Base-by-base conservation (phyloP, 2,113 vertebrate genomes). In the Pleuronectes platessa region DNA sequence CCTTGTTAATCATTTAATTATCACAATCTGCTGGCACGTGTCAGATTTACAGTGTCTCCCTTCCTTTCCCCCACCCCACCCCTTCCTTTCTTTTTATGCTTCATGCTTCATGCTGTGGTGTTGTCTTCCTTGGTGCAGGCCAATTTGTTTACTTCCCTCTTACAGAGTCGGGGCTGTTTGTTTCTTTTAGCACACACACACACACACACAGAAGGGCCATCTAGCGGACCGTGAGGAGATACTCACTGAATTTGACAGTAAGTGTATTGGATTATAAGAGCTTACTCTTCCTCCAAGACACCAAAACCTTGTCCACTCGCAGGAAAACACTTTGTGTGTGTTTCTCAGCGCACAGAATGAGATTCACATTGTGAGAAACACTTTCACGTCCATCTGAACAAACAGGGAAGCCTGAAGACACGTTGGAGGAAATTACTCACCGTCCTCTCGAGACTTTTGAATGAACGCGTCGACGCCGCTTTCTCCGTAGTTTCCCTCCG, bases 401-500 rank as follows among this genome's bases (percentile, higher is more conserved):
- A n/a, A 51, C 6, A 0, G 5, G n/a, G 37, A 27, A 9, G 56
- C 66, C 65, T 21, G 42, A 0, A 17, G 15, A 35, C 70, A 68
- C 11, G 40, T 42, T 11, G 40, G 40, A 37, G 49, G 9, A 91
- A 12, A 67, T 9, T 9, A 93, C 97, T 97, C 93, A 99, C 97
- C 97, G 0, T 97, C 96, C 91, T 98, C 97, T 4, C 97, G 94
- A 77, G 96, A 97, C 90, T 97, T 98, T 91, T 99, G 97, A 87
- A 97, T 96, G 90, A 99, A 99, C 54, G 97, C 97, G 20, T 99
- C 97, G 49, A 99, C 97, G 0, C 97, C 97, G 0, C 97, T 99
- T 76, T 99, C 97, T 0, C 97, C 97, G 0, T 99, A 99, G 94
- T 96, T 99, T 76, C 97, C 97, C 91, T 98, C 97, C 0, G 97